Evolutionary conservation across 1,140 invertebrate species (phyloP).

Genomic region (Drosophila sturtevanti): DNA sequence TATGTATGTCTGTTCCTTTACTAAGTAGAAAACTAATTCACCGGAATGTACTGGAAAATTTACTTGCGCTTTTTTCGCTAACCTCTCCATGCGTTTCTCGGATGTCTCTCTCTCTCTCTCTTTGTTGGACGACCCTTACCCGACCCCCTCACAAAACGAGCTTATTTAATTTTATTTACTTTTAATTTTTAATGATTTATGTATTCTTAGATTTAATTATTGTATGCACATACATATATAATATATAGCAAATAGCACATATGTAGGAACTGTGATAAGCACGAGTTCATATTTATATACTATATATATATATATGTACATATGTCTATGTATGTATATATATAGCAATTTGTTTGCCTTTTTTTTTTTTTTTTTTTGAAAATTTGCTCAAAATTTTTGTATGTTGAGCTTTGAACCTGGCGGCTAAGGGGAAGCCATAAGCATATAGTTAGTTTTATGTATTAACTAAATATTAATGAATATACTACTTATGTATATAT

Average conservation of each 20-base stretch:
- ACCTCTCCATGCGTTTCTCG: background rate
- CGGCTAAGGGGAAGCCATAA: background rate
- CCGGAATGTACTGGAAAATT: constrained; percentile 46
- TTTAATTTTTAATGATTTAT: constrained; percentile 50
- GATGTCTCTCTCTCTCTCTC: background rate
- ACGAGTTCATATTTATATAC: background rate
- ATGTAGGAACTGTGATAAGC: constrained; percentile 41
- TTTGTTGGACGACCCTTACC: background rate
- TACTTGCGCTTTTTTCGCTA: constrained; percentile 60
- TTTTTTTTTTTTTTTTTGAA: background rate
- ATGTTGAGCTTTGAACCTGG: constrained; percentile 3
- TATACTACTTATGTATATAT: background rate
- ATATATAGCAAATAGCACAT: background rate
- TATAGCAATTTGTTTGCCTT: background rate
- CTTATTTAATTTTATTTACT: constrained; percentile 16
- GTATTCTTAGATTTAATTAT: constrained; percentile 28
- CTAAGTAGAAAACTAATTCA: constrained; percentile 9
- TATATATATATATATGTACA: background rate
- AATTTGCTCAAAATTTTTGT: background rate
- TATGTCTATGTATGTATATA: background rate
- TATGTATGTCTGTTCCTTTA: background rate
- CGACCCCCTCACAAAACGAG: background rate
- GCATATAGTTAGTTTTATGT: too few relatives aligned
- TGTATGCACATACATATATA: constrained; percentile 6
- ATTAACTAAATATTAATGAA: constrained; percentile 1